Conservation (phyloP, 2,888 invertebrate species). For the Ischnus inquisitorius region DNA sequence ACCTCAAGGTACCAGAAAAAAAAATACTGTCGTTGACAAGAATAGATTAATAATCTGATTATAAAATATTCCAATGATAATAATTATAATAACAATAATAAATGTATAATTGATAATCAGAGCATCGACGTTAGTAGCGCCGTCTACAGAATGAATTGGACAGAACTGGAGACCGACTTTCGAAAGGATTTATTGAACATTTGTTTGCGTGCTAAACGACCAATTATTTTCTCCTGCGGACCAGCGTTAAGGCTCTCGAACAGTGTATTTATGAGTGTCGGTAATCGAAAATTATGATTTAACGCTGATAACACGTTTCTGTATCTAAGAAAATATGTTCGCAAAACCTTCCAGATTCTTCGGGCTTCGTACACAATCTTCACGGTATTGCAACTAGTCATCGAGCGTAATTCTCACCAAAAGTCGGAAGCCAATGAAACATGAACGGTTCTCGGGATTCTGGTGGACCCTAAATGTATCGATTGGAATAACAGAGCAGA, state of each 20-base stretch:
- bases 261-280: slow-evolving; percentile 16
- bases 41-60: neutral
- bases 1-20: slow-evolving; percentile 56
- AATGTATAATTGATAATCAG: no score
- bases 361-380: slow-evolving; percentile 34
- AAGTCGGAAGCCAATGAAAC: neutral
- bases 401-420: neutral
- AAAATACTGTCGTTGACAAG: neutral
- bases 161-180: neutral
- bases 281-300: neutral
- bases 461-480: no score
- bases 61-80: neutral
- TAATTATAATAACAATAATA: neutral
- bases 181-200: slow-evolving; percentile 64
- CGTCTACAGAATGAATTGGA: slow-evolving; percentile 73
- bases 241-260: slow-evolving; percentile 29
- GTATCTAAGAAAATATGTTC: neutral
- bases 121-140: slow-evolving; percentile 63
- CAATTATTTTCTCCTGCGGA: slow-evolving; percentile 68
- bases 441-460: no score
- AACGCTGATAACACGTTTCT: neutral
- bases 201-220: slow-evolving; percentile 51
- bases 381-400: slow-evolving; percentile 31
- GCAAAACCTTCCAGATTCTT: slow-evolving; percentile 23
- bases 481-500: no score